Base-by-base conservation (phyloP, 2,113 vertebrate species). In the Anoura caudifer region DNA sequence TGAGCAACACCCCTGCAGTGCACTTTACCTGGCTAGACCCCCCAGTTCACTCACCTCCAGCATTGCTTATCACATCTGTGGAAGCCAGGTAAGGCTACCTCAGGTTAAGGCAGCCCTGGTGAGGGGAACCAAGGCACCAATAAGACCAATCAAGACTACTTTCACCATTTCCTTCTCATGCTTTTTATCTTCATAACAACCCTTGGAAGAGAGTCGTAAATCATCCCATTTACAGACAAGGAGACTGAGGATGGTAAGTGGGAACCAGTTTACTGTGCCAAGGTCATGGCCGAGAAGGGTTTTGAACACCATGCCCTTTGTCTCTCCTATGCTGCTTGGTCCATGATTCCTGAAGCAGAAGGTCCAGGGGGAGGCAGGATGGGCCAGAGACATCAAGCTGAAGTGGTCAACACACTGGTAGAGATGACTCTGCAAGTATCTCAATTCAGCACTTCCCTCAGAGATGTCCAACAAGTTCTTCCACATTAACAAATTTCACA, bases 51-150 rank as follows among this genome's bases (percentile, higher is more conserved):
- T 84, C 28, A 43, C 5, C 7, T 72, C 17, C 2, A 14, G 9
- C 59, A 41, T 0, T 2, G 0, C 15, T 59, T 31, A 6, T 73
- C 17, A 63, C 8, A 59, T 2, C 9, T 38, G 24, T 13, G 1
- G 38, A 67, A 75, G 47, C 70, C 63, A 24, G 10, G 15, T 7
- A 20, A 73, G 36, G 50, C 12, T 20, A 0, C 36, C 43, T 81
- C 38, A 43, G 14, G 13, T 16, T 59, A n/a, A 36, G 31, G 22
- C 75, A 41, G 20, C 19, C 2, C 20, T 56, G 16, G 5, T 41
- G 20, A 75, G 12, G 10, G 36, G 19, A 77, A 5, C 61, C 41
- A 61, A 69, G 56, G 20, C 36, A 43, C 45, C 17, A 76, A 12
- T 14, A 70, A 45, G 31, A 52, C 19, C 22, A 41, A 31, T 36